Base-by-base conservation (phyloP, 2,113 vertebrate species). In the Brachirus orientalis region DNA sequence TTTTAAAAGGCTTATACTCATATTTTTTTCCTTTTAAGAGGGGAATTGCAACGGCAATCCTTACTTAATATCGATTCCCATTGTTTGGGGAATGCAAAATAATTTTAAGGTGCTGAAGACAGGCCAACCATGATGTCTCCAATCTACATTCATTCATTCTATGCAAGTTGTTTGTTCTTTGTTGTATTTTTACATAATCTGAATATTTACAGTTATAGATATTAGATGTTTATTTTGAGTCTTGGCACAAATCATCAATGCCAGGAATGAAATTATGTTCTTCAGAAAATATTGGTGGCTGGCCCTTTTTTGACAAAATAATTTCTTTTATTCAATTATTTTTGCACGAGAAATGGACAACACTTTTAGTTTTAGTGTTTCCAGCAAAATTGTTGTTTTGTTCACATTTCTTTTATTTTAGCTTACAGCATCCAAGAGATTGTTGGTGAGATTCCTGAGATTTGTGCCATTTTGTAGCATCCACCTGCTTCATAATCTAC, bases 91-190 rank as follows among this genome's bases (percentile, higher is more conserved):
- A 84, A 75, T 76, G 74, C 69, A 78, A 85, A 82, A 64, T 83
- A 70, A 85, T 86, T 71, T 84, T 86, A 89, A 88, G 91, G 91
- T 94, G 92, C 92, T 94, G 79, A 90, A 84, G 77, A 87, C 84
- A 82, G 80, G 78, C 79, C 69, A 77, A 75, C 85, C 83, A 86
- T 66, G 83, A 89, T 89, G 85, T 90, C 88, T 85, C 76, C 77
- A 77, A 88, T 70, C 60, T 85, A 69, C 79, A 79, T 88, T 52
- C 74, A 90, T 92, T 80, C 90, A 92, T 93, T 92, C 91, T 92
- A 92, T 93, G 91, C 90, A 92, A 93, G 78, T 82, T 72, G 51
- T 90, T 55, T 82, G 81, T 90, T 89, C 46, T 82, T 63, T 67
- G 51, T 80, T 66, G 46, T 71, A 66, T 63, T 81, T 58, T 69